Percentiles rank a stretch among this genome's conserved stretches.
Evolutionary conservation across 2,797 vertebrate genomes (phyloP).

Genomic region (Cygnus olor): DNA sequence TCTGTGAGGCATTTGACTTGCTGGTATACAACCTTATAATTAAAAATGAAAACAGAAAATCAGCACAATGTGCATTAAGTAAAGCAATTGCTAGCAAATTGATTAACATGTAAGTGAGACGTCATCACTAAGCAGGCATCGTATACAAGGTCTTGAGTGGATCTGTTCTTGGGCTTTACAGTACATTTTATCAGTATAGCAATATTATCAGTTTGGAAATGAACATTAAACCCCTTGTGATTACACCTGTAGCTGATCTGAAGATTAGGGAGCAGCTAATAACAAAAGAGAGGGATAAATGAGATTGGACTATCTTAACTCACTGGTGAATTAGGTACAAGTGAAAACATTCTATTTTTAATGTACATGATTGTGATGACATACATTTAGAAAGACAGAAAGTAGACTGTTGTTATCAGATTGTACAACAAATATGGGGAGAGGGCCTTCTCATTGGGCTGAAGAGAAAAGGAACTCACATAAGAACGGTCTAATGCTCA

Average conservation of each 20-base stretch:
- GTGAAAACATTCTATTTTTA: background rate
- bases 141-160: background rate
- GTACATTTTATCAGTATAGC: background rate
- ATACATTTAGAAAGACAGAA: background rate
- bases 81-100: background rate
- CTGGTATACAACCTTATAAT: background rate
- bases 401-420: background rate
- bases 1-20: background rate
- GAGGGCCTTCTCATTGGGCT: background rate
- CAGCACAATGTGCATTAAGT: background rate
- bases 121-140: background rate
- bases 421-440: background rate
- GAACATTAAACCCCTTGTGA: background rate
- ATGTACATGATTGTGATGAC: background rate
- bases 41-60: constrained; percentile 36
- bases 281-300: background rate
- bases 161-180: background rate
- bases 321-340: background rate
- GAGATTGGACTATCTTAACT: background rate
- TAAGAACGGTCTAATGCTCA: background rate
- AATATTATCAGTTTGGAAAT: background rate
- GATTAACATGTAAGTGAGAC: background rate
- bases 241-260: background rate
- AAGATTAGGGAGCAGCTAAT: background rate
- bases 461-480: background rate